Evolutionary conservation across 2,888 invertebrate genomes (phyloP).

Genomic region (Coenonympha glycerion): DNA sequence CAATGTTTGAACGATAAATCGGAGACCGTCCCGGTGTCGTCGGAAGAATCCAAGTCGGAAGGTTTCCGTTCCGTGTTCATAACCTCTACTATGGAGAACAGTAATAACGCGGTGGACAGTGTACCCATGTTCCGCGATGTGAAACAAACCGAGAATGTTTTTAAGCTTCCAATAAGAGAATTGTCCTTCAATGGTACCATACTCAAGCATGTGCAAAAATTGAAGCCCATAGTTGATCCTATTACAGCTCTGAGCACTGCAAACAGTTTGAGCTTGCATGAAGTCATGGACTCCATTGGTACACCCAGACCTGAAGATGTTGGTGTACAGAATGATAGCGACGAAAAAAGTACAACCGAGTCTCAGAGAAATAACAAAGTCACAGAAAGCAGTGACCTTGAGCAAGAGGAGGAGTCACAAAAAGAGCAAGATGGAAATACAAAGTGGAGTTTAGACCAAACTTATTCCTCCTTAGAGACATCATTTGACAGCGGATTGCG

Average conservation of each 20-base stretch:
- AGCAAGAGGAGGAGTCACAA: slow-evolving; percentile 45
- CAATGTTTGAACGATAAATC: slow-evolving; percentile 57
- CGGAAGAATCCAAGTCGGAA: slow-evolving; percentile 57
- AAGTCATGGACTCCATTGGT: slow-evolving; percentile 31
- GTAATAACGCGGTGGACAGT: slow-evolving; percentile 70
- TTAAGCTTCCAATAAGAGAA: slow-evolving; percentile 67
- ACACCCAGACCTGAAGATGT: slow-evolving; percentile 3
- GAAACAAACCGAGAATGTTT: slow-evolving; percentile 54
- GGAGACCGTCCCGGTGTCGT: slow-evolving; percentile 48
- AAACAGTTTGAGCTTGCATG: slow-evolving; percentile 38
- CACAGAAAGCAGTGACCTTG: slow-evolving; percentile 52
- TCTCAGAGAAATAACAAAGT: slow-evolving; percentile 41
- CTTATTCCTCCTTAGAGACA: slow-evolving; percentile 62
- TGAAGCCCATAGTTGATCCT: slow-evolving; percentile 67
- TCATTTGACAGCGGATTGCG: slow-evolving; percentile 69
- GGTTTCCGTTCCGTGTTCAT: slow-evolving; percentile 57
- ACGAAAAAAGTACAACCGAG: slow-evolving; percentile 35
- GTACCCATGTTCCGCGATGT: slow-evolving; percentile 59
- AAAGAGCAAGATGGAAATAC: slow-evolving; percentile 42
- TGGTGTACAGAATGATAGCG: slow-evolving; percentile 18
- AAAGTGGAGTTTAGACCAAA: slow-evolving; percentile 63
- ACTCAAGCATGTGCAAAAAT: slow-evolving; percentile 64
- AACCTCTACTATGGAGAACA: slow-evolving; percentile 72
- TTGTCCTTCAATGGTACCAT: slow-evolving; percentile 66
- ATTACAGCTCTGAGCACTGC: slow-evolving; percentile 54